phyloP scores from a whole-genome alignment of 2,113 vertebrate species.

The Bolborhynchus lineola region DNA sequence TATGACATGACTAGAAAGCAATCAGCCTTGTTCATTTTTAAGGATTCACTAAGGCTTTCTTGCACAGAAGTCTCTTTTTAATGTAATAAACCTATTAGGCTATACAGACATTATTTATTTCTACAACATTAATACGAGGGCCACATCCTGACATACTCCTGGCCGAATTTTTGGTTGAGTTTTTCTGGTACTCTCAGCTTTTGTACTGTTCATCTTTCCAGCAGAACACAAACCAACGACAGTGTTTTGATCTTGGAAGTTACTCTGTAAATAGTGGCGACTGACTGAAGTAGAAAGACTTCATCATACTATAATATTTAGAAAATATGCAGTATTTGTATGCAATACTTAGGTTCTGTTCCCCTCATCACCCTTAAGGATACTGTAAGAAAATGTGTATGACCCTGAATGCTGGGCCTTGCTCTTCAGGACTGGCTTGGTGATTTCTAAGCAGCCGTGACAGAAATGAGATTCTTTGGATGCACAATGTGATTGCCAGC shows the following conservation, averaged over 20 bases:
- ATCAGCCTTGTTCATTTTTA: neutral
- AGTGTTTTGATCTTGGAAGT: neutral
- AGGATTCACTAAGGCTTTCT: neutral
- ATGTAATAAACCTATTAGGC: neutral
- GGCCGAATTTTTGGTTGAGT: neutral
- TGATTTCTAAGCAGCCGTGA: neutral
- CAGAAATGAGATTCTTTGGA: neutral
- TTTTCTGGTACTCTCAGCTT: neutral
- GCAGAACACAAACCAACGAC: neutral
- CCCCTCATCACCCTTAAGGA: neutral
- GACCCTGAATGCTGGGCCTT: neutral
- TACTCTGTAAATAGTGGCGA: neutral
- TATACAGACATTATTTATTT: neutral
- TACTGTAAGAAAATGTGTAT: neutral
- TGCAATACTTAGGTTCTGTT: neutral
- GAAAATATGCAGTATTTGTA: neutral
- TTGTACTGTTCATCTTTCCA: neutral
- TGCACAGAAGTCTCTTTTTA: neutral
- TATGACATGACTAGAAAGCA: neutral
- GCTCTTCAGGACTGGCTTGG: neutral
- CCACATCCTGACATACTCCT: neutral
- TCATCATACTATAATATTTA: neutral
- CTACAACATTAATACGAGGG: neutral
- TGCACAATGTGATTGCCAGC: neutral
- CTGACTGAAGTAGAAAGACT: neutral